Conservation (phyloP, 2,113 vertebrate genomes). For the Hiodon tergisus region DNA sequence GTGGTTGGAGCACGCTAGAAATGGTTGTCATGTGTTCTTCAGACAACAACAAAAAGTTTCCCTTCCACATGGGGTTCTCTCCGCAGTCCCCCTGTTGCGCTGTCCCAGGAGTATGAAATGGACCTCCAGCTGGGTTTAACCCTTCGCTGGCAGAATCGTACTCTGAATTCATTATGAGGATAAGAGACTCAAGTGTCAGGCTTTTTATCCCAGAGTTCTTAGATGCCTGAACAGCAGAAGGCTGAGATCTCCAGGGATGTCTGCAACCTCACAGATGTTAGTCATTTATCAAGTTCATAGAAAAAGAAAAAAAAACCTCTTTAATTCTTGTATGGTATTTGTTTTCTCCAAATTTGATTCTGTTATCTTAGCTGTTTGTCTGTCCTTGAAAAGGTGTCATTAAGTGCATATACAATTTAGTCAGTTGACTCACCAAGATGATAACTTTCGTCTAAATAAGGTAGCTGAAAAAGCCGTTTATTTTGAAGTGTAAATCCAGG, state of each 20-base stretch:
- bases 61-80: too few relatives aligned
- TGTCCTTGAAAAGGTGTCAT: not conserved
- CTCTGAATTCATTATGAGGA: not conserved
- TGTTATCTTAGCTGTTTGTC: not conserved
- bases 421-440: not conserved
- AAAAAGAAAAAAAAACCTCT: not conserved
- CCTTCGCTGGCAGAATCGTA: not conserved
- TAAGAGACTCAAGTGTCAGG: not conserved
- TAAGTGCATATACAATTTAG: not conserved
- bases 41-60: too few relatives aligned
- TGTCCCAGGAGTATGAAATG: too few relatives aligned
- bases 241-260: not conserved
- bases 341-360: not conserved
- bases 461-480: not conserved
- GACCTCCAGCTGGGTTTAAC: too few relatives aligned
- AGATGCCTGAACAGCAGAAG: not conserved
- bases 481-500: constrained; percentile 8
- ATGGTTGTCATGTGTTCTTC: too few relatives aligned
- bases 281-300: not conserved
- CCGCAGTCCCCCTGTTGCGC: too few relatives aligned
- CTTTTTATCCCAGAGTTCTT: not conserved
- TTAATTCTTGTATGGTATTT: not conserved
- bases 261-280: constrained; percentile 1
- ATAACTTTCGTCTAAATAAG: not conserved
- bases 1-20: too few relatives aligned